Evolutionary conservation across 2,797 vertebrate species (phyloP), one percentile per base, ranked within the genome.

Genomic region (Heteromormyrus szaboi): DNA sequence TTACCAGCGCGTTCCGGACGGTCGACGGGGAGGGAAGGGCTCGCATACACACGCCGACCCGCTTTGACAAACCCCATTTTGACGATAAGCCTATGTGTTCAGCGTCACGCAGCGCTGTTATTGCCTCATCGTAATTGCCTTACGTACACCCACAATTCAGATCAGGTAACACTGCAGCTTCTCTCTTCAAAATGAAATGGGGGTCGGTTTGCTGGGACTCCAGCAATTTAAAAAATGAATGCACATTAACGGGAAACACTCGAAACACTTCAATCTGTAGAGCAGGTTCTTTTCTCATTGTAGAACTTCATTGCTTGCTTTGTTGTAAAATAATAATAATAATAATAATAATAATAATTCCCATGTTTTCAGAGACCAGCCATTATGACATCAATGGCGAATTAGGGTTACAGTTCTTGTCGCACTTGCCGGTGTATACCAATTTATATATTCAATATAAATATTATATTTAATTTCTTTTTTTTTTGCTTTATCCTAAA

Each of bases 1-100:
- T 94, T 94, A 92, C 83, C 51, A 92, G 90, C 90, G 89, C 94
- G 94, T 94, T 95, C 93, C 94, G 93, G 92, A 89, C 90, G 90
- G 93, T 93, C 93, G 92, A 89, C 90, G 76, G 90, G 91, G 90
- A 65, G 59, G 68, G n/a, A 29, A 72, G 46, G 17, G 83, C 44
- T 88, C 22, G 19, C 37, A 37, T 9, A 90, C 76, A 76, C 17
- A 11, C 51, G 29, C 68, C 22, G 17, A 86, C 11, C 50, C 79
- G 2, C 14, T 51, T 19, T 25, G 51, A 33, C 81, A 51, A 53
- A 79, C 29, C 53, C 88, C n/a, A 76, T 37, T 12, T 25, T n/a
- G 68, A 37, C 7, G 48, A n/a, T 88, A 50, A 37, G n/a, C 1
- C 4, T 17, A 56, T 54, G 44, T 8, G 12, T 62, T 88, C 48